phyloP scores from a whole-genome alignment of 2,797 vertebrate species.

The Leptatherina wallacei region DNA sequence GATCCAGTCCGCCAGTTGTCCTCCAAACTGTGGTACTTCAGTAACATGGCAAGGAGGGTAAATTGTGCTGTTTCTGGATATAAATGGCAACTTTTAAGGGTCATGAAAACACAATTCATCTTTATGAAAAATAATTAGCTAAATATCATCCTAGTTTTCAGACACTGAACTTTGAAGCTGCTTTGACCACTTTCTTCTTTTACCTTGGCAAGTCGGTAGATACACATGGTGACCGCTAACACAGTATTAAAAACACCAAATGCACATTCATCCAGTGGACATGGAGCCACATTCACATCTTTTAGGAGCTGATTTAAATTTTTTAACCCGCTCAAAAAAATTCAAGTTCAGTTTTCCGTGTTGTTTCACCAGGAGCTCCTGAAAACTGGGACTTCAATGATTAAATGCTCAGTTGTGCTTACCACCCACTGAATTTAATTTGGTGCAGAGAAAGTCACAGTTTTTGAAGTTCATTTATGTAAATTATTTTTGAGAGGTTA shows the following conservation, averaged over 20 bases:
- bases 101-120: neutral
- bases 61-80: neutral
- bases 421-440: neutral
- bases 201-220: neutral
- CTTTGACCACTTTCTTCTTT: too few species aligned
- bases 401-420: neutral
- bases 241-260: neutral
- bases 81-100: neutral
- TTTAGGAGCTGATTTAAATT: neutral
- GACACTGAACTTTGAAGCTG: too few species aligned
- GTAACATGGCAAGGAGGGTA: neutral
- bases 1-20: neutral
- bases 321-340: neutral
- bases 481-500: neutral
- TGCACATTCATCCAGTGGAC: slow-evolving; percentile 5
- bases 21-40: neutral
- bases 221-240: neutral
- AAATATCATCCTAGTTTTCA: neutral
- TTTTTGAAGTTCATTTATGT: neutral
- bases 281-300: neutral
- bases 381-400: neutral
- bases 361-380: slow-evolving; percentile 8
- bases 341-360: neutral
- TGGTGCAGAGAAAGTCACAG: neutral
- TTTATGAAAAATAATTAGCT: neutral